Base-by-base conservation (phyloP, 2,113 vertebrate species). In the Leucopternis melanops region DNA sequence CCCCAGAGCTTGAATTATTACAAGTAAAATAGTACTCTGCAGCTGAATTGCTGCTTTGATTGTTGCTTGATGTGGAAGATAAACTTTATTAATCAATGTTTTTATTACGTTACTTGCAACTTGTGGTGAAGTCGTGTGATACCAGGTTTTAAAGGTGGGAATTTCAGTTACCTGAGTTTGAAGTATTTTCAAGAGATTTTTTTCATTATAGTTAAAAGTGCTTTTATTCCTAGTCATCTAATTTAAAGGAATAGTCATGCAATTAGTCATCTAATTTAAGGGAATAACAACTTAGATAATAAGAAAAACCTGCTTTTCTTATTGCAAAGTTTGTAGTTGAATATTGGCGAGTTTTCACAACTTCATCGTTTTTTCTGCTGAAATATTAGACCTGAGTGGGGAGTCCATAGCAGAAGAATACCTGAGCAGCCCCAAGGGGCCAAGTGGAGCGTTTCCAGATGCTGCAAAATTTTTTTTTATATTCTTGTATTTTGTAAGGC, bases 191-290 rank as follows among this genome's bases (percentile, higher is more conserved):
- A 32, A n/a, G 66, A 26, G 22, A 9, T 16, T 45, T 55, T 70
- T 65, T 71, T 31, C 12, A 5, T 26, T 71, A 12, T 18, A 42
- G 8, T 77, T 88, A 49, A 58, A 93, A 79, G 61, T 62, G 15
- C 62, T 89, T n/a, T 88, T 61, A 13, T 69, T 85, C 82, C 45
- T 42, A 54, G 79, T 59, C 74, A 74, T 36, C 20, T 59, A 63
- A 79, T 84, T 86, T 83, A 66, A 90, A 92, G 72, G 65, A 92
- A 86, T 59, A 90, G 72, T 86, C 81, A 54, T n/a, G 72, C 81
- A 97, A 73, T 95, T 89, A 94, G 70, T 94, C 65, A 91, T 85
- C 45, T 67, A 65, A 87, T 92, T 66, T 81, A 90, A 86, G 82
- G 74, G 72, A 90, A 20, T 87, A 93, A 50, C 55, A 86, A 26